A percentile compares a stretch with the other conserved stretches of the same genome.
Conservation (phyloP, 2,888 invertebrate species). For the Byasa hedistus region DNA sequence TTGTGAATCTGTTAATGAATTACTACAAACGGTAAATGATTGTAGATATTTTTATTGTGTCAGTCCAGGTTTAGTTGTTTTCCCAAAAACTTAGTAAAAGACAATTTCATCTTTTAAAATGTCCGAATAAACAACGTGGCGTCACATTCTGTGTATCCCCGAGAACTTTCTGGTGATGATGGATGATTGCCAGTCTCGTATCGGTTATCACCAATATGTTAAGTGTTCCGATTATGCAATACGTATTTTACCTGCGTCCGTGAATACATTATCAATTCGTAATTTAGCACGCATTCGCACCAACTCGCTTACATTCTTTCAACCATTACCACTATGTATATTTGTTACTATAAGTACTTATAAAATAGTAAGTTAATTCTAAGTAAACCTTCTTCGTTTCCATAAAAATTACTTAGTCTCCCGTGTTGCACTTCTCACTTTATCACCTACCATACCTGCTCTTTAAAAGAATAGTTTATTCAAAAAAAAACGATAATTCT, state of each 20-base stretch:
- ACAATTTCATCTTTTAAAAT: background rate
- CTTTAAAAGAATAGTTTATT: background rate
- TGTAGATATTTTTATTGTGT: background rate
- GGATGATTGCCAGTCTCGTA: background rate
- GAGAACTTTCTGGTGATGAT: background rate
- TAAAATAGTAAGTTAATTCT: background rate
- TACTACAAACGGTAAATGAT: background rate
- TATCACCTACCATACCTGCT: background rate
- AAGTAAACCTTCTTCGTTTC: background rate
- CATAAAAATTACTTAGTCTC: background rate
- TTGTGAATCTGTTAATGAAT: background rate
- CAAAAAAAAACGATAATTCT: background rate
- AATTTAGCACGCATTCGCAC: background rate
- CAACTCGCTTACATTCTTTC: background rate
- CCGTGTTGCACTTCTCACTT: background rate
- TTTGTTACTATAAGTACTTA: background rate
- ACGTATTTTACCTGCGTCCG: slow-evolving; percentile 6
- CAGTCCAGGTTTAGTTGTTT: background rate
- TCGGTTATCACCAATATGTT: background rate
- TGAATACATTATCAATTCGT: slow-evolving; percentile 5
- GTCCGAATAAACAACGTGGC: background rate
- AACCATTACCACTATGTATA: background rate
- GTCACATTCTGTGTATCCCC: background rate
- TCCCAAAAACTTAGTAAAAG: background rate
- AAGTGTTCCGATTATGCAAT: background rate